Percentiles rank a stretch among this genome's conserved stretches.
Evolutionary conservation across 2,797 vertebrate species (phyloP).

Genomic region (Esox lucius): DNA sequence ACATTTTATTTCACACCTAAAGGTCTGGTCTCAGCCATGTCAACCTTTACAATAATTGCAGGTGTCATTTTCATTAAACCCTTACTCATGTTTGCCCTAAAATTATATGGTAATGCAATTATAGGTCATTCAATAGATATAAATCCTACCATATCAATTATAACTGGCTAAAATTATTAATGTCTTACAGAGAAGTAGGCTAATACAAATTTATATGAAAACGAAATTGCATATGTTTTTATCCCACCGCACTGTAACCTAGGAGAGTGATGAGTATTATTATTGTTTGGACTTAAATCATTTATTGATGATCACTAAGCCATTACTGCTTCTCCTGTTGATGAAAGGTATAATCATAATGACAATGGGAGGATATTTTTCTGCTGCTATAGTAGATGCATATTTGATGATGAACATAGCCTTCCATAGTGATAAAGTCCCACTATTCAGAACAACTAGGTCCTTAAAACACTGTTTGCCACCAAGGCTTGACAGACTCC

Average conservation of each 20-base stretch:
- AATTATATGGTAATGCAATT: background rate
- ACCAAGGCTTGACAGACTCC: too few species aligned
- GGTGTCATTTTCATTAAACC: slow-evolving; percentile 9
- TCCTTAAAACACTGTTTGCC: too few species aligned
- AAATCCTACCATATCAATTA: background rate
- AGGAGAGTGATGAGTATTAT: background rate
- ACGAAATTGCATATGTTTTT: background rate
- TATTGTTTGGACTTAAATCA: background rate
- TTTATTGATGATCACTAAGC: background rate
- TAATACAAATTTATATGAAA: background rate
- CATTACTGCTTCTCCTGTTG: background rate
- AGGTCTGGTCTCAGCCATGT: background rate
- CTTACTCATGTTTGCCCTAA: background rate
- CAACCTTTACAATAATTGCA: slow-evolving; percentile 1
- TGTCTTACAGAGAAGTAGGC: background rate
- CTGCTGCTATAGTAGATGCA: background rate
- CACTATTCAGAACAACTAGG: too few species aligned
- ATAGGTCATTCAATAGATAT: slow-evolving; percentile 7
- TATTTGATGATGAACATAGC: background rate
- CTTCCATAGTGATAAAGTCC: background rate
- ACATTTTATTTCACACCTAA: background rate
- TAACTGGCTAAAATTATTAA: slow-evolving; percentile 1
- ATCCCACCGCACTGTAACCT: background rate
- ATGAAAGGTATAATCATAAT: background rate
- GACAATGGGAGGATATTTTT: background rate